Base-by-base conservation (phyloP, 1,140 invertebrate species). In the Psilanteris sp. region DNA sequence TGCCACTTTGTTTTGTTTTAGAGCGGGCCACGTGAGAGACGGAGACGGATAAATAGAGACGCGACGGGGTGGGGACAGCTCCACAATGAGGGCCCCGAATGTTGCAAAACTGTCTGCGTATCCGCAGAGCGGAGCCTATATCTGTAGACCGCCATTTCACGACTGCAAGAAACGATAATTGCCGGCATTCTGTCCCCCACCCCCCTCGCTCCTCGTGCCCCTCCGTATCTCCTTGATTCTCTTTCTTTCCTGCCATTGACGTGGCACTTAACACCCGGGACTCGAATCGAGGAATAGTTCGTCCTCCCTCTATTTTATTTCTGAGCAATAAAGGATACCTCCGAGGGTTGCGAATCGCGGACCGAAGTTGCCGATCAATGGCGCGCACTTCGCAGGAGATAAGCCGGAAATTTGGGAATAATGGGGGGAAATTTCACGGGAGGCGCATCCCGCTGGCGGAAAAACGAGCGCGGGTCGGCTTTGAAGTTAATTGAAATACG, bases 1-100 rank as follows among this genome's bases (percentile, higher is more conserved):
- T 82, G 66, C 62, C 77, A 80, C 80, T 81, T 85, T 79, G 80
- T 87, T 88, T 88, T 87, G 84, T 86, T 85, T 87, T 80, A 84
- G 74, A 79, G 79, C 79, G 61, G 74, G 62, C 59, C 72, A 75
- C 78, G 77, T 59, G 71, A 48, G 50, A 61, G 68, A 66, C 39
- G 61, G 66, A 77, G 79, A 81, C 57, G 80, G 77, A 71, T 72
- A 61, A 66, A 43, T 44, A 70, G 59, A 70, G 48, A 61, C 59
- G 24, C 13, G 9, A 20, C 32, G 14, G 29, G 37, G 66, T 29
- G 55, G 66, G 37, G 54, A 29, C 39, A 41, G 52, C 57, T 52
- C 77, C 78, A 81, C 78, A 81, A 83, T 79, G 81, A 83, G 55
- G 75, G 70, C 46, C 72, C 79, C 81, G 80, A 83, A 82, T 83